These are phyloP conservation scores for Phrynocephalus versicolor DNA, from an alignment of 2,113 vertebrate species.

Conservation along the genomic window DNA sequence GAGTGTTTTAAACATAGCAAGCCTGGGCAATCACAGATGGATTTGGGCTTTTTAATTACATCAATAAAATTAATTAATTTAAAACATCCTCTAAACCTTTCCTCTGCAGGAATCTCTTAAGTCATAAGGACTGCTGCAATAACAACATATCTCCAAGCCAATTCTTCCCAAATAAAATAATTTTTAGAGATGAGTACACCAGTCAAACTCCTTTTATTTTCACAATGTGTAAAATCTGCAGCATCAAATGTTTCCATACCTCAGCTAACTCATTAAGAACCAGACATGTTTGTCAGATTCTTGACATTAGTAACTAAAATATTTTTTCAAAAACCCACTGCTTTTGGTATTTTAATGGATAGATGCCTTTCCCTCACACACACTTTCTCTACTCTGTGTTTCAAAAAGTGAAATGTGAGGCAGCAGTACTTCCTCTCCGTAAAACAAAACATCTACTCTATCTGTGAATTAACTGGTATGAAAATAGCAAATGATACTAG, in stretches of 20 bases:
- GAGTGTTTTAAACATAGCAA: too few species aligned
- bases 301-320: background rate
- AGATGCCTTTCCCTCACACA: too few species aligned
- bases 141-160: conserved; percentile 23
- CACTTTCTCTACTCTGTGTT: background rate
- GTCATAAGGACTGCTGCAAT: background rate
- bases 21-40: too few species aligned
- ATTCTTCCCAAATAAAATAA: background rate
- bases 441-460: background rate
- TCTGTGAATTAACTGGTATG: background rate
- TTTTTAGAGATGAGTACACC: background rate
- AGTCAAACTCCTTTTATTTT: background rate
- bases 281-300: background rate
- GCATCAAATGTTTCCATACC: background rate
- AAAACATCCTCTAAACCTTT: conserved; percentile 18
- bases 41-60: background rate
- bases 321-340: background rate
- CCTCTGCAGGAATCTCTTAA: background rate
- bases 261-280: background rate
- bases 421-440: background rate
- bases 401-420: background rate
- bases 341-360: background rate
- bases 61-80: background rate
- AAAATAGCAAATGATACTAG: background rate
- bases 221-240: background rate